A percentile compares a stretch with the other conserved stretches of the same genome.
phyloP scores from a whole-genome alignment of 2,797 vertebrate genomes.

The Rhinophrynus dorsalis region DNA sequence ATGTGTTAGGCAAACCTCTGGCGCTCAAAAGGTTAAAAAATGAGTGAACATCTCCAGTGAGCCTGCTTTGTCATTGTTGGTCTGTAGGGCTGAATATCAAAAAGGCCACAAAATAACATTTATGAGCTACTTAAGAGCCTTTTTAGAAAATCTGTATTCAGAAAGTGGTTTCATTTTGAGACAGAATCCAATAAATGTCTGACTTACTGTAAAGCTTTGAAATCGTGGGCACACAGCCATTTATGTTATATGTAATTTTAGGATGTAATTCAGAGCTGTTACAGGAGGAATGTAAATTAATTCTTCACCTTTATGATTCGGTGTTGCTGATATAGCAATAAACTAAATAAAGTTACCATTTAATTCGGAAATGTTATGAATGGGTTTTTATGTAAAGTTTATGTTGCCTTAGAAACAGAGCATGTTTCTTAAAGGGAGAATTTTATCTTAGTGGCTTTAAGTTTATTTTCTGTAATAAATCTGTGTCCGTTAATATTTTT shows the following conservation, averaged over 20 bases:
- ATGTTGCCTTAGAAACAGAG: rapidly evolving
- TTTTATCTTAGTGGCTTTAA: too few species aligned
- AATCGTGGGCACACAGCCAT: rapidly evolving
- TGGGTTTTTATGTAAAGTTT: background rate
- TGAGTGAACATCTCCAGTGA: too few species aligned
- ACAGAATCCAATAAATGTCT: constrained; percentile 13
- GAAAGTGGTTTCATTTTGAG: background rate
- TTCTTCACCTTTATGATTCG: background rate
- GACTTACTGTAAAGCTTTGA: constrained; percentile 24
- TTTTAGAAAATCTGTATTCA: constrained; percentile 33
- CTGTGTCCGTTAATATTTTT: too few species aligned
- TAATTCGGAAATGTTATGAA: background rate
- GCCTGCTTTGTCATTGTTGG: too few species aligned
- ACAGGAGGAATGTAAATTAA: constrained; percentile 1
- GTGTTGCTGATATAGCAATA: background rate
- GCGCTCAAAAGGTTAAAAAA: too few species aligned
- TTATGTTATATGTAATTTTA: background rate
- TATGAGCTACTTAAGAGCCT: constrained; percentile 29
- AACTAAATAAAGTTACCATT: background rate
- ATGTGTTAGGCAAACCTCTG: too few species aligned
- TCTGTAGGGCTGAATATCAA: background rate
- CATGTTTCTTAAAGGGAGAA: background rate
- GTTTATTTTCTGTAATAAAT: too few species aligned
- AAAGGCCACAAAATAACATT: constrained; percentile 30
- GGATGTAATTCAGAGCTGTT: background rate